Evolutionary conservation across 2,113 vertebrate genomes (phyloP).

Genomic region (Castor canadensis): DNA sequence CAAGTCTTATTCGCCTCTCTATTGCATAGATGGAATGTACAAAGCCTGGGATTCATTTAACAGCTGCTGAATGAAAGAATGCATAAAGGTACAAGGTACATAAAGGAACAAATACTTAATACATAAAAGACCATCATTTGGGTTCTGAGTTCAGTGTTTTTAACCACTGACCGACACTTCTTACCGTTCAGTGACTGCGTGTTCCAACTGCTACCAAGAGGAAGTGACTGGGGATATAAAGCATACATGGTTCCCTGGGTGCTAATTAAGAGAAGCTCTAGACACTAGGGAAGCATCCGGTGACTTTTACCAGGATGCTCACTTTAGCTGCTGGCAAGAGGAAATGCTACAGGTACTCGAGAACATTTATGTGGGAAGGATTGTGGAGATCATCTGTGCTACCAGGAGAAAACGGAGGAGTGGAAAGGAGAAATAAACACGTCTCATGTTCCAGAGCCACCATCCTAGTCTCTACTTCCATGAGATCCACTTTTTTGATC

Average conservation of each 20-base stretch:
- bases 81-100: neutral
- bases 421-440: neutral
- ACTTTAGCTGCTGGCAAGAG: neutral
- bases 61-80: constrained; percentile 3
- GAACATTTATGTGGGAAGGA: neutral
- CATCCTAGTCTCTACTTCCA: neutral
- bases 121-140: neutral
- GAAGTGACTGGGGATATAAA: constrained; percentile 11
- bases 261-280: constrained; percentile 38
- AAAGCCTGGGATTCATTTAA: neutral
- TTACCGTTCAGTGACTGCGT: neutral
- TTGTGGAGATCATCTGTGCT: neutral
- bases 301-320: neutral
- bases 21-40: neutral
- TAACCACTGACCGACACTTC: neutral
- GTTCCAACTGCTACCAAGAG: neutral
- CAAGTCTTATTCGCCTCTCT: neutral
- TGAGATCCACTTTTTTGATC: neutral
- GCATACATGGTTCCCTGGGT: neutral
- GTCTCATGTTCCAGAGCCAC: neutral
- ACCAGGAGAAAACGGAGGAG: neutral
- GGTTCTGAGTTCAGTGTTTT: constrained; percentile 9
- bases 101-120: constrained; percentile 7
- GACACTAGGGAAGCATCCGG: neutral
- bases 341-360: neutral